Conservation (phyloP, 2,113 vertebrate genomes). For the Labeo rohita region DNA sequence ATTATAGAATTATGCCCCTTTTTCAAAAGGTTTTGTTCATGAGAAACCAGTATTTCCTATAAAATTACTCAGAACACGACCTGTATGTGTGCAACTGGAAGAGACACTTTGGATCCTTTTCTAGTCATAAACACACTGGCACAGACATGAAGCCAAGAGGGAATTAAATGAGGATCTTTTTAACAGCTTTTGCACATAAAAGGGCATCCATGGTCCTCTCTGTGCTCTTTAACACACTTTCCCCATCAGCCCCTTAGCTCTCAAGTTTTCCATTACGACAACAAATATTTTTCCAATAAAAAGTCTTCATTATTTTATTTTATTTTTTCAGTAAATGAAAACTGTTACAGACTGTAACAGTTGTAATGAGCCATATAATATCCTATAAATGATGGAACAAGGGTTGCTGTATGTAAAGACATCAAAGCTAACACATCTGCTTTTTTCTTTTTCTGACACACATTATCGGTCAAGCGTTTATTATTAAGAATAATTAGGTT, state of each 20-base stretch:
- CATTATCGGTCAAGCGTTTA: neutral
- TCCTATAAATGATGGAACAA: neutral
- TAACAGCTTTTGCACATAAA: neutral
- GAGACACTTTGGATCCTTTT: neutral
- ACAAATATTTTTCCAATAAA: neutral
- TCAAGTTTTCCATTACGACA: neutral
- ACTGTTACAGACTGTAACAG: neutral
- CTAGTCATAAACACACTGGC: neutral
- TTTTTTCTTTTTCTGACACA: neutral
- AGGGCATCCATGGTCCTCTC: neutral
- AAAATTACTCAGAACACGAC: neutral
- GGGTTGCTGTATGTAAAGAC: too few relatives aligned
- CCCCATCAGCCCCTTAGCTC: neutral
- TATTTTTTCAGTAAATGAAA: neutral
- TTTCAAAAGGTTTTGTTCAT: neutral
- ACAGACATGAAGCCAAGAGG: neutral
- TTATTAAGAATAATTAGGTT: neutral
- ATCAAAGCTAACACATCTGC: too few relatives aligned
- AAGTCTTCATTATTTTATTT: neutral
- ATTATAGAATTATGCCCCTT: neutral
- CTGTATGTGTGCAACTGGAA: neutral
- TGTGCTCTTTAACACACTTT: neutral
- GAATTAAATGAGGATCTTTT: neutral
- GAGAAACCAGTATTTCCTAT: neutral
- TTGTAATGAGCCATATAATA: neutral